Conservation (phyloP, 2,113 vertebrate species). For the Oreochromis aureus region DNA sequence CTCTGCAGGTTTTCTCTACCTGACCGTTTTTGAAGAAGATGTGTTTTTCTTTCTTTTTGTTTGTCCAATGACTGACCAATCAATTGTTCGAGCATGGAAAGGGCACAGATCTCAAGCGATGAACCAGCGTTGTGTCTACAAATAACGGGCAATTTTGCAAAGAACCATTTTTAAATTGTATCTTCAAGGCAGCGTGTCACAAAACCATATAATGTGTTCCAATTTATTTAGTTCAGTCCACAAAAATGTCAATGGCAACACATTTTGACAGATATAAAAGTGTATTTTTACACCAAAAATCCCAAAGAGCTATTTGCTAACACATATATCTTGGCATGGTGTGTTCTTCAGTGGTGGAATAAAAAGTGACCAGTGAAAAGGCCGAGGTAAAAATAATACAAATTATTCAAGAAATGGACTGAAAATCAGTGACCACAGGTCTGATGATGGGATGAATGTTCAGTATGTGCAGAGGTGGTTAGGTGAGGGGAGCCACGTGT, state of each 20-base stretch:
- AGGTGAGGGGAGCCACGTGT: neutral
- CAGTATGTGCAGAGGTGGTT: accelerated
- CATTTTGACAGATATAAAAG: neutral
- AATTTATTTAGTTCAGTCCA: neutral
- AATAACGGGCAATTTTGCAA: neutral
- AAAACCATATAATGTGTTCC: neutral
- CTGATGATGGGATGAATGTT: neutral
- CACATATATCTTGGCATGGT: accelerated
- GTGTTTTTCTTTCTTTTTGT: neutral
- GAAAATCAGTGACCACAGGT: neutral
- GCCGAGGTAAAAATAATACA: no score
- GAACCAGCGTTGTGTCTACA: accelerated
- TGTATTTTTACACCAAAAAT: neutral
- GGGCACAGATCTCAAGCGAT: accelerated
- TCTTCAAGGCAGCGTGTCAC: accelerated
- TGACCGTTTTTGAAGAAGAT: neutral
- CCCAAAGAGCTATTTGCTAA: neutral
- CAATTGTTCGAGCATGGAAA: neutral
- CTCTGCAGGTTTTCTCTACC: neutral
- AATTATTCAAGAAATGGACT: neutral
- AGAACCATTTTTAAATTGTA: accelerated
- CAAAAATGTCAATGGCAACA: neutral
- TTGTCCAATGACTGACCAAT: no score
- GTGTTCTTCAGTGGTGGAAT: neutral
- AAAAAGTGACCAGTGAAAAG: neutral